phyloP scores from a whole-genome alignment of 2,797 vertebrate genomes.

The Sciurus vulgaris region DNA sequence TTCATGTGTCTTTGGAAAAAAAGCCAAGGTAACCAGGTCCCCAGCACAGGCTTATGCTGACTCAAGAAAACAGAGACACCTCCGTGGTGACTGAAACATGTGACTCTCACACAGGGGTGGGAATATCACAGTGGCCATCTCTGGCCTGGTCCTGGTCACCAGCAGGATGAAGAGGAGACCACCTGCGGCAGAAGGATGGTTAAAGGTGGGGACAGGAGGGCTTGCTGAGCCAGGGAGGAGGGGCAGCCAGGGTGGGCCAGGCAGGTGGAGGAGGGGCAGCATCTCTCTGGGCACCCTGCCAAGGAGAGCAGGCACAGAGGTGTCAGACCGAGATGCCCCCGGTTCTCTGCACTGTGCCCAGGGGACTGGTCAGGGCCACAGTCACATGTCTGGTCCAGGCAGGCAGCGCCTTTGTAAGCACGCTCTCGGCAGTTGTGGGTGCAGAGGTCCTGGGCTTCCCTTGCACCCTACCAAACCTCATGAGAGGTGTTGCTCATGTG shows the following conservation, averaged over 20 bases:
- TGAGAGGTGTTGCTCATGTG: not conserved
- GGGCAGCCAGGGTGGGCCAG: not conserved
- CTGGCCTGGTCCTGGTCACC: not conserved
- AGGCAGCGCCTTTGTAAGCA: not conserved
- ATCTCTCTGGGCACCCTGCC: too few species aligned
- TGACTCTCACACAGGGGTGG: not conserved
- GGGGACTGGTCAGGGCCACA: not conserved
- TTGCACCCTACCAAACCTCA: not conserved
- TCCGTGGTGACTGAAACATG: fast-evolving
- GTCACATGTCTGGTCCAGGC: too few species aligned
- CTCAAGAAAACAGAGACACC: not conserved
- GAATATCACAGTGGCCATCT: fast-evolving
- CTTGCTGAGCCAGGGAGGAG: not conserved
- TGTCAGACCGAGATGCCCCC: not conserved
- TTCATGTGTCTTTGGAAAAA: not conserved
- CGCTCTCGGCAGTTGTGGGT: not conserved
- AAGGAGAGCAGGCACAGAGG: too few species aligned
- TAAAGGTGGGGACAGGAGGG: not conserved
- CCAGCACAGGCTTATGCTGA: not conserved
- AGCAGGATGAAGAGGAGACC: not conserved
- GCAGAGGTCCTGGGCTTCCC: not conserved
- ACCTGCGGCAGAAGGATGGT: not conserved
- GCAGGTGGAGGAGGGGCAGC: not conserved
- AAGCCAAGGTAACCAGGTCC: not conserved
- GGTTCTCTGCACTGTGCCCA: fast-evolving